A percentile compares a stretch with the other conserved stretches of the same genome.
Evolutionary conservation across 2,113 vertebrate species (phyloP).

Genomic region (Pangasianodon gigas): DNA sequence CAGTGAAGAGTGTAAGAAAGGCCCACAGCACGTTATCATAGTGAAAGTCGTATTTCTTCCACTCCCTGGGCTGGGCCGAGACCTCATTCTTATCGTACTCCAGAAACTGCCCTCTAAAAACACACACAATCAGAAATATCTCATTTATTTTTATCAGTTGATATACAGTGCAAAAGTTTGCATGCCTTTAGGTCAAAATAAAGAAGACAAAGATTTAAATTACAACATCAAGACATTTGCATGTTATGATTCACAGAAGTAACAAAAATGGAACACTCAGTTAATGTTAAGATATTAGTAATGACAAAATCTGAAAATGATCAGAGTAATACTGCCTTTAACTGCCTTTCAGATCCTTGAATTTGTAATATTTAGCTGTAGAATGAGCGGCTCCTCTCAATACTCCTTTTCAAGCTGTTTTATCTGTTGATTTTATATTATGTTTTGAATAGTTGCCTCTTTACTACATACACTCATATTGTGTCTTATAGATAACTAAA

Average conservation of each 20-base stretch:
- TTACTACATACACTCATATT: not conserved
- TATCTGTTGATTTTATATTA: not conserved
- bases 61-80: slow-evolving; percentile 85
- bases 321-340: not conserved
- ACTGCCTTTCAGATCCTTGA: not conserved
- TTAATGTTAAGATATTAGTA: not conserved
- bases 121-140: not conserved
- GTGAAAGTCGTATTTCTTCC: slow-evolving; percentile 95
- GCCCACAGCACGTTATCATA: slow-evolving; percentile 98
- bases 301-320: not conserved
- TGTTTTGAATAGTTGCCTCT: not conserved
- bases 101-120: slow-evolving; percentile 87
- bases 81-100: slow-evolving; percentile 90
- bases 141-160: too few species aligned
- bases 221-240: not conserved
- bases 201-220: not conserved
- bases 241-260: not conserved
- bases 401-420: not conserved
- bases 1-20: slow-evolving; percentile 92
- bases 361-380: not conserved
- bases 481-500: not conserved
- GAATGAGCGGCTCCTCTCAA: not conserved
- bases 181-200: not conserved
- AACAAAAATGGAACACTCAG: not conserved
- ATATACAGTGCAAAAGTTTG: not conserved